Evolutionary conservation across 2,888 invertebrate species (phyloP), one percentile per base, ranked within the genome.

Genomic region (Acholoe squamosa): DNA sequence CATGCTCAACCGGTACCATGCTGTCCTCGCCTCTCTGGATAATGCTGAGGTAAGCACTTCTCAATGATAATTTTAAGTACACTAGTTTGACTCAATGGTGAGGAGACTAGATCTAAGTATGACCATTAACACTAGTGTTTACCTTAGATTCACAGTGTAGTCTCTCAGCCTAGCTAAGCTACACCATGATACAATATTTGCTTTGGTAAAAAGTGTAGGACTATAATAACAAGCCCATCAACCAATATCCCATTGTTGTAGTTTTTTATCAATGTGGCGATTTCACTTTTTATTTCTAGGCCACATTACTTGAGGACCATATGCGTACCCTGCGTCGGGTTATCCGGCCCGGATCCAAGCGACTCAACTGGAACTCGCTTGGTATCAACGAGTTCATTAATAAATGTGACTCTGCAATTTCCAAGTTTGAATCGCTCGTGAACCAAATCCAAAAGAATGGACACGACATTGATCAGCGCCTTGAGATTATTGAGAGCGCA

Each of bases 341-440:
- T 28, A 94, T 96, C 91, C 97, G 98, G 93, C 98, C 98, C 0
- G 98, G 98, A 0, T 96, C 98, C 0, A 97, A 97, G 0, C 97
- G 98, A 51, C 97, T 98, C 90, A 98, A 97, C 80, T 99, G 99
- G 98, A 97, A 97, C 92, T 98, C 98, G 0, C 96, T 98, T 22
- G 97, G 98, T 43, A 98, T 98, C 77, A 96, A 96, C 25, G 98
- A 98, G 91, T 99, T 97, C 95, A 97, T 97, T 0, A 94, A 96
- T 0, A 96, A 96, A 86, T 97, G 97, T 93, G 96, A 96, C 89
- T 77, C 90, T 54, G 90, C 95, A 16, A 96, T 96, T 89, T 95
- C 95, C 89, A 96, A 96, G 92, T 96, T 96, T 92, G 96, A 96
- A 91, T 96, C 96, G 61, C 94, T 96, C 89, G 95, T 96, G n/a